These are phyloP conservation scores for Lasioglossum malachurum DNA, from an alignment of 2,888 invertebrate species.

Conservation along the genomic window DNA sequence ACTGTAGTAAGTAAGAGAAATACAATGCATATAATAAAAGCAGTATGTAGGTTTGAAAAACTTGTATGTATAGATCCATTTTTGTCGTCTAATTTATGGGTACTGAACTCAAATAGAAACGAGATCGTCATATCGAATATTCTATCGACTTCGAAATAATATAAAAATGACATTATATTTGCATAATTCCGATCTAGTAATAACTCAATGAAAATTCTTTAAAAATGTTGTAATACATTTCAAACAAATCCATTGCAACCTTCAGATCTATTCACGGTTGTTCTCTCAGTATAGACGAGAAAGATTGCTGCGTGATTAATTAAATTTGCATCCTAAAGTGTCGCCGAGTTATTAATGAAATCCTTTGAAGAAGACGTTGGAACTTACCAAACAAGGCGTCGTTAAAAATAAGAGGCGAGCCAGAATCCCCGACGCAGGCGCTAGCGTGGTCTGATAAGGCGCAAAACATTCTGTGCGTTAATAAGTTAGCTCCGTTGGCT, in stretches of 20 bases:
- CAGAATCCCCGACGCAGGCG: constrained; percentile 77
- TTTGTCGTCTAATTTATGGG: no score
- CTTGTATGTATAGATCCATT: background rate
- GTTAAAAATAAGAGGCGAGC: constrained; percentile 70
- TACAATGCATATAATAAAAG: background rate
- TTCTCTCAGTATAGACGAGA: background rate
- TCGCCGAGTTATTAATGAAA: constrained; percentile 2
- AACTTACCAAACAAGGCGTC: constrained; percentile 69
- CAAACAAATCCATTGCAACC: background rate
- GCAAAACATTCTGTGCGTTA: constrained; percentile 76
- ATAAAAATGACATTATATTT: background rate
- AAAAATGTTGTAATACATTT: background rate
- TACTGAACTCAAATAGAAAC: background rate
- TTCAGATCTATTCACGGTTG: background rate
- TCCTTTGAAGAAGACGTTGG: background rate
- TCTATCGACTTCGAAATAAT: background rate
- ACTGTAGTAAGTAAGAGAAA: background rate
- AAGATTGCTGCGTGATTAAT: background rate
- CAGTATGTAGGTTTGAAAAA: background rate
- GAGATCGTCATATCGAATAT: background rate
- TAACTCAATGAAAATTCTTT: background rate
- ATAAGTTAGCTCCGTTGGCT: constrained; percentile 46
- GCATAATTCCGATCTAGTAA: background rate
- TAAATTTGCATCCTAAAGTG: background rate
- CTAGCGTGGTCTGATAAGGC: constrained; percentile 56